Conservation (phyloP, 1,140 invertebrate species). For the Procambarus clarkii region DNA sequence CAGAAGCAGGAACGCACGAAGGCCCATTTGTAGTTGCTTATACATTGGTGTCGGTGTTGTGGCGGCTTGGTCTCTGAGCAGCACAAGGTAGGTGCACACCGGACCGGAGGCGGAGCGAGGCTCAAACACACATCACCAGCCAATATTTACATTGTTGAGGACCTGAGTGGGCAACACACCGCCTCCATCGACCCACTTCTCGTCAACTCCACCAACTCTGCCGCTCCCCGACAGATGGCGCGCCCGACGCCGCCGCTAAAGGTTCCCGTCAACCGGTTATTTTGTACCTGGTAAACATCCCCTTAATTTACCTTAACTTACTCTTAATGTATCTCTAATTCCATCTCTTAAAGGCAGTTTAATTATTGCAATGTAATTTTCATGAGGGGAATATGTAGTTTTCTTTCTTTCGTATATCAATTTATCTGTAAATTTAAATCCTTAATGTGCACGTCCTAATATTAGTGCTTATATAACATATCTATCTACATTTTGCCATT, state of each 20-base stretch:
- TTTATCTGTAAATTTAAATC: too few species aligned
- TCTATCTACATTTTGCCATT: too few species aligned
- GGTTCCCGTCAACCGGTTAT: neutral
- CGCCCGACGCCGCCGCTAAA: too few species aligned
- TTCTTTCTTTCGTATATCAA: too few species aligned
- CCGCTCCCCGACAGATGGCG: slow-evolving; percentile 7
- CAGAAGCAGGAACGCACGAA: slow-evolving; percentile 94
- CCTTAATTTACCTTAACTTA: too few species aligned
- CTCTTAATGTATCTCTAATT: too few species aligned
- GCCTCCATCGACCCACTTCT: slow-evolving; percentile 32
- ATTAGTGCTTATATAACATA: too few species aligned
- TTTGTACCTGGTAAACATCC: neutral
- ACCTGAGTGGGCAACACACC: neutral
- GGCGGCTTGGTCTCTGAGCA: neutral
- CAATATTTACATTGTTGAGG: slow-evolving; percentile 30
- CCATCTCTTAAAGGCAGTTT: too few species aligned
- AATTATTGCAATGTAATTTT: too few species aligned
- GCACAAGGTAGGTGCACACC: neutral
- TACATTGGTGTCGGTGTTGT: slow-evolving; percentile 83
- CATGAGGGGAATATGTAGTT: too few species aligned
- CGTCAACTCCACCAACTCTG: neutral
- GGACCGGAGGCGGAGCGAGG: neutral
- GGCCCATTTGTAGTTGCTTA: slow-evolving; percentile 97
- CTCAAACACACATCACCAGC: neutral
- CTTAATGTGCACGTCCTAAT: too few species aligned